Conservation (phyloP, 2,797 vertebrate genomes). For the Chelon labrosus region DNA sequence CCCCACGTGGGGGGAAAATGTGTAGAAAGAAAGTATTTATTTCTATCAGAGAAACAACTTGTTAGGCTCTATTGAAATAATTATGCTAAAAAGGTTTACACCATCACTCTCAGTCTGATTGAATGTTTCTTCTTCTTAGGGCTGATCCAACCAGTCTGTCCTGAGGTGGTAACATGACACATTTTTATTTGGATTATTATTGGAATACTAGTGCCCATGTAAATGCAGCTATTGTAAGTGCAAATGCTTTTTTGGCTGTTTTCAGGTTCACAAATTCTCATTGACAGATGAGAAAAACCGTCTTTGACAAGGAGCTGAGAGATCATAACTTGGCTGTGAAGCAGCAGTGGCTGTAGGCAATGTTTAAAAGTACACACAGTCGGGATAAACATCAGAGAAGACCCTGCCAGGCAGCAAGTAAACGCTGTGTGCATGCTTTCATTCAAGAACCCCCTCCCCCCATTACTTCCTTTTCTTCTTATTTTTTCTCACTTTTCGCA, state of each 20-base stretch:
- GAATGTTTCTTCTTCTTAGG: no score
- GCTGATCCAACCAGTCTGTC: no score
- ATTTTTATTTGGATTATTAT: no score
- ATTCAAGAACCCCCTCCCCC: conserved; percentile 20
- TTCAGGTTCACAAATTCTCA: conserved; percentile 37
- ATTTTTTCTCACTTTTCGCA: neutral
- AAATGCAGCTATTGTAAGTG: neutral
- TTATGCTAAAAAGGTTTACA: no score
- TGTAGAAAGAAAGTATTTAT: no score
- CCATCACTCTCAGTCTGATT: no score
- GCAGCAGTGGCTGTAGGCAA: conserved; percentile 60
- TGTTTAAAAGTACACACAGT: conserved; percentile 67
- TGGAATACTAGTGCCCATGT: no score
- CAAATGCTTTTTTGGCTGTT: conserved; percentile 28
- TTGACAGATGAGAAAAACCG: conserved; percentile 56
- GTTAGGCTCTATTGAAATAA: no score
- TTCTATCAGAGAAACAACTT: no score
- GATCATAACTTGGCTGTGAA: conserved; percentile 68
- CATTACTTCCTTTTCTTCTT: conserved; percentile 3
- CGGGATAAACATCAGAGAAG: conserved; percentile 70
- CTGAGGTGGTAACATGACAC: no score
- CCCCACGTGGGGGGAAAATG: no score
- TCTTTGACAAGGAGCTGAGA: conserved; percentile 62
- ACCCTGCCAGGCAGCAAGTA: conserved; percentile 54
- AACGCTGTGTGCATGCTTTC: conserved; percentile 59